phyloP scores from a whole-genome alignment of 2,888 invertebrate species.

The Harpagoxenus sublaevis region DNA sequence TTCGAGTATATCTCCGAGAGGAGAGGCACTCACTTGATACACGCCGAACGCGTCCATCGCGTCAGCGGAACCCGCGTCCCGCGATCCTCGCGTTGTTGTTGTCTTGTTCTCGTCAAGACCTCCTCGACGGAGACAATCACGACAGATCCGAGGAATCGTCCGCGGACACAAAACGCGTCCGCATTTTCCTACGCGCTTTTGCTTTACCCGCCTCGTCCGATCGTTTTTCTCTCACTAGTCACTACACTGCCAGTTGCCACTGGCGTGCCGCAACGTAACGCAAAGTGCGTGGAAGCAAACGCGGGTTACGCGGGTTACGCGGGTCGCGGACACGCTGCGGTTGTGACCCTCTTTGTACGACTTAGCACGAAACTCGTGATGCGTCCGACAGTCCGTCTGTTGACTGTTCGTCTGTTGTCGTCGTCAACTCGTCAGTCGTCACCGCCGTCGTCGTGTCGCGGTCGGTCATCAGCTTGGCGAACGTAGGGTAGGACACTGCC shows the following conservation, averaged over 20 bases:
- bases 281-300: neutral
- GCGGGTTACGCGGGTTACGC: no score
- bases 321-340: constrained; percentile 7
- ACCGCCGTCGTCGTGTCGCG: constrained; percentile 23
- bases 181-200: constrained; percentile 53
- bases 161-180: constrained; percentile 15
- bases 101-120: neutral
- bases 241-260: neutral
- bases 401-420: neutral
- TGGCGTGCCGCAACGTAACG: neutral
- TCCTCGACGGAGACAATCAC: constrained; percentile 47
- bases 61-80: constrained; percentile 39
- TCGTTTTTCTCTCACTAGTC: constrained; percentile 32
- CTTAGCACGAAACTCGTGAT: constrained; percentile 62
- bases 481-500: constrained; percentile 66
- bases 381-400: constrained; percentile 44
- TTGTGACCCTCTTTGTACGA: constrained; percentile 61
- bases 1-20: constrained; percentile 73
- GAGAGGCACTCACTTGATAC: constrained; percentile 84
- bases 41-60: constrained; percentile 85
- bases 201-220: constrained; percentile 23
- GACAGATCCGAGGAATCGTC: neutral
- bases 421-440: neutral
- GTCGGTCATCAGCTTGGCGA: constrained; percentile 63
- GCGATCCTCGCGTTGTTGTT: neutral